Evolutionary conservation across 2,113 vertebrate genomes (phyloP), one percentile per base, ranked within the genome.

Genomic region (Ia io): DNA sequence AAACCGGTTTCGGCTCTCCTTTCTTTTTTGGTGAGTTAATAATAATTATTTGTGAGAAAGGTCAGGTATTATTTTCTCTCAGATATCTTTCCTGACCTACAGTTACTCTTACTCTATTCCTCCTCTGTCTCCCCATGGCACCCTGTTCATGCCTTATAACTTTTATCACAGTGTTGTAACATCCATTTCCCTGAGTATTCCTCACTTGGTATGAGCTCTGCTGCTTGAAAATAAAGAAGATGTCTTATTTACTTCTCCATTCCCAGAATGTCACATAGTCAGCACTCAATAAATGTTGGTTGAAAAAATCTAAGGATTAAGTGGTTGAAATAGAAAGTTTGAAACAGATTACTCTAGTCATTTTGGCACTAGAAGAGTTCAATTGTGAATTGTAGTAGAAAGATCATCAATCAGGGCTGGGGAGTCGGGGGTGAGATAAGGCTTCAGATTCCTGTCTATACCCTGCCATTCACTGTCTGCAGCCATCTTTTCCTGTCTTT

Each of bases 231-330:
- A 12, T 16, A 95, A 87, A 79, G 56, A 82, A 59, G 44, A 78
- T 35, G n/a, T 4, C 13, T 74, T 79, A 51, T 84, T 85, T 85
- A 80, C 65, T 94, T 76, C 44, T 87, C 74, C 8, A 77, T 91
- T 37, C 5, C 17, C 7, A 77, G 6, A 17, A 93, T 11, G 53
- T 70, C 37, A 70, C 11, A 56, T 35, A 88, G 49, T 88, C 5
- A 44, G 12, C 42, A 91, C 11, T 93, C 18, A 87, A 30, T 90
- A 87, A 77, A 32, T 73, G 32, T 87, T 90, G 22, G 3, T 77
- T 83, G 61, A 95, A 94, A 69, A 40, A 65, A 77, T 69, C 73
- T 89, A 90, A 89, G 25, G 22, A 78, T 78, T 5, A 51, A 73
- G 9, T 61, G 6, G n/a, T 35, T 95, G 61, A 70, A 89, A 53